Evolutionary conservation across 1,140 invertebrate genomes (phyloP).

Genomic region (Xylocopa sonorina): DNA sequence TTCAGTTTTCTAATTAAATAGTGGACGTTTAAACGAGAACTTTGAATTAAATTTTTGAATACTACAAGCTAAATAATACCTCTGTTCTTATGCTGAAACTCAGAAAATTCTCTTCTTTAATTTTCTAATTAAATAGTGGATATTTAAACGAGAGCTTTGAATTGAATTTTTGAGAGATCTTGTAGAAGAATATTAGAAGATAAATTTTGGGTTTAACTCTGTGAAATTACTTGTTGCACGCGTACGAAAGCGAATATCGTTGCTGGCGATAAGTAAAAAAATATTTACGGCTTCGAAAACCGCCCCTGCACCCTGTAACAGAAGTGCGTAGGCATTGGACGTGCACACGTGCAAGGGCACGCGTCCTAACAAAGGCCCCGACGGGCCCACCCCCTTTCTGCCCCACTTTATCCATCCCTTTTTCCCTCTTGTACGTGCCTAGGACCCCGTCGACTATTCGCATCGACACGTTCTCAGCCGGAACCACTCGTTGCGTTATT

Average conservation of each 20-base stretch:
- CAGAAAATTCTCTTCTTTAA: too few relatives aligned
- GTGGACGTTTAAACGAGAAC: too few relatives aligned
- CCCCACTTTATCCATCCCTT: constrained; percentile 51
- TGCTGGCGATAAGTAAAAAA: not conserved
- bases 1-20: too few relatives aligned
- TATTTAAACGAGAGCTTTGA: too few relatives aligned
- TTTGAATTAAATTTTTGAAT: too few relatives aligned
- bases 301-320: constrained; percentile 56
- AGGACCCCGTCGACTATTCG: constrained; percentile 25
- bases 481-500: constrained; percentile 54
- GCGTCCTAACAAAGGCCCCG: constrained; percentile 76
- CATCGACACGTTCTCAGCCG: constrained; percentile 32
- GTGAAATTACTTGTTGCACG: constrained; percentile 35
- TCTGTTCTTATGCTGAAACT: too few relatives aligned
- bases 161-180: too few relatives aligned
- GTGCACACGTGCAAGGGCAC: constrained; percentile 77
- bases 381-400: constrained; percentile 67
- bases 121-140: too few relatives aligned
- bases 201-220: not conserved
- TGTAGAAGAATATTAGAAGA: not conserved
- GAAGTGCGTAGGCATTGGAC: constrained; percentile 74
- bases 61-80: too few relatives aligned
- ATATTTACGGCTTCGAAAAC: constrained; percentile 48
- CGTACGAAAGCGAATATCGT: not conserved
- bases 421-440: constrained; percentile 27